phyloP scores from a whole-genome alignment of 2,888 invertebrate species.

The Chrysolina americana region DNA sequence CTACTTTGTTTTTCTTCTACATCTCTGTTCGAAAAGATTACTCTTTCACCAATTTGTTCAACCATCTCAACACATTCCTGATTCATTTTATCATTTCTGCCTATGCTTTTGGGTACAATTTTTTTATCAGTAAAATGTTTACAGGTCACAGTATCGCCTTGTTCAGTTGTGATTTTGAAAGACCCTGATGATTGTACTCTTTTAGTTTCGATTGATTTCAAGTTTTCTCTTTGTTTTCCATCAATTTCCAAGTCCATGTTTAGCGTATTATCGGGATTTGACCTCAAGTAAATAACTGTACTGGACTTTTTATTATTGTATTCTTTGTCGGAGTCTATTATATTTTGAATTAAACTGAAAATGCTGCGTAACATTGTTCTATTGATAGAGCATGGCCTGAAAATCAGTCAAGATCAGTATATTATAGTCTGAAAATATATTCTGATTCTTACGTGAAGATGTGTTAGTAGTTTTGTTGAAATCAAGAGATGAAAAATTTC shows the following conservation, averaged over 20 bases:
- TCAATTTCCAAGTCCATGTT: constrained; percentile 55
- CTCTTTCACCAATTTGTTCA: constrained; percentile 36
- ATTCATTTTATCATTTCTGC: constrained; percentile 33
- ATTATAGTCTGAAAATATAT: too few relatives aligned
- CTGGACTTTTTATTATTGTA: constrained; percentile 55
- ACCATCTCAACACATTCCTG: constrained; percentile 37
- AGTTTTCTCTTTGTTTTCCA: constrained; percentile 42
- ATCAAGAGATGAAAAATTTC: too few relatives aligned
- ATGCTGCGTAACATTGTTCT: constrained; percentile 58
- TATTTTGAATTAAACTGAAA: constrained; percentile 58
- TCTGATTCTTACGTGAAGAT: too few relatives aligned
- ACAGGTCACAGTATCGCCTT: constrained; percentile 53
- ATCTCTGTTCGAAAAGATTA: constrained; percentile 38
- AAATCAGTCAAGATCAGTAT: constrained; percentile 13
- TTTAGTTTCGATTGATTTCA: constrained; percentile 41
- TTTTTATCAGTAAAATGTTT: constrained; percentile 44
- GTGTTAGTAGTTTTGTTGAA: too few relatives aligned
- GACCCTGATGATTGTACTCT: constrained; percentile 32
- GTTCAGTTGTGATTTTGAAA: constrained; percentile 52
- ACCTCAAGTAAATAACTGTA: constrained; percentile 52
- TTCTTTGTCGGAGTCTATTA: constrained; percentile 55
- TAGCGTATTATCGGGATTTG: constrained; percentile 49
- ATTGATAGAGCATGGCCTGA: constrained; percentile 42
- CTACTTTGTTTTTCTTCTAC: constrained; percentile 19
- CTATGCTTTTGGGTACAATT: constrained; percentile 38